Percentiles rank a stretch among this genome's conserved stretches.
phyloP scores from a whole-genome alignment of 2,888 invertebrate species.

The Tortricodes alternella region DNA sequence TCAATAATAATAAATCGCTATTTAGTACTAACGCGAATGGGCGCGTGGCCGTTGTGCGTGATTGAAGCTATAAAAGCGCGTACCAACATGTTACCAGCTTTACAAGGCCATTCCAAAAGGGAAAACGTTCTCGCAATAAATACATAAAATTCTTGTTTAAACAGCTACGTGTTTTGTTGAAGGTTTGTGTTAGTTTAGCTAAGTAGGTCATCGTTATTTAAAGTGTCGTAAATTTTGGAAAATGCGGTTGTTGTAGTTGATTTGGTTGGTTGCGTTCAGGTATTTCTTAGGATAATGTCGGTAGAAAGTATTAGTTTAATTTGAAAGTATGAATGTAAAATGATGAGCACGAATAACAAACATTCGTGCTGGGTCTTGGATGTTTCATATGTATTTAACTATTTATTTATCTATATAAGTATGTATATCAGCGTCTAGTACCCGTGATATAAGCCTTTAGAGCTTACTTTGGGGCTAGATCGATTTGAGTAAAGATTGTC shows the following conservation, averaged over 20 bases:
- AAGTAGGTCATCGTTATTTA: constrained; percentile 18
- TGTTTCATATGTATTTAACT: too few species aligned
- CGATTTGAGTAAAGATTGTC: too few species aligned
- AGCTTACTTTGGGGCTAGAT: too few species aligned
- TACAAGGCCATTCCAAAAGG: constrained; percentile 26
- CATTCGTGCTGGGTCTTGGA: too few species aligned
- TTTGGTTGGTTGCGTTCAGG: neutral
- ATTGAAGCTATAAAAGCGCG: constrained; percentile 25
- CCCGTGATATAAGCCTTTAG: too few species aligned
- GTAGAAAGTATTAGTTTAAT: neutral
- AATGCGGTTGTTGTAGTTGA: neutral
- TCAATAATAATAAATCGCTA: constrained; percentile 26
- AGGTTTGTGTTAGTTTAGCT: constrained; percentile 23
- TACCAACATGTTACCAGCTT: constrained; percentile 27
- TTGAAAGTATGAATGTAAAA: neutral
- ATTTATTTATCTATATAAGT: too few species aligned
- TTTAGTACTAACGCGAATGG: constrained; percentile 17
- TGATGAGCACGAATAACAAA: neutral
- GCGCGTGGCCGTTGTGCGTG: constrained; percentile 20
- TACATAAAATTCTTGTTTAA: constrained; percentile 31
- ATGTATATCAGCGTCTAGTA: too few species aligned
- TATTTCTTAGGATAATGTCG: neutral
- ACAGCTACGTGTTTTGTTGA: constrained; percentile 25
- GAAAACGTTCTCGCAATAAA: constrained; percentile 27
- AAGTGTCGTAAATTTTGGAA: constrained; percentile 14